Base-by-base conservation (phyloP, 2,888 invertebrate genomes). In the Oxyteleia sp. region DNA sequence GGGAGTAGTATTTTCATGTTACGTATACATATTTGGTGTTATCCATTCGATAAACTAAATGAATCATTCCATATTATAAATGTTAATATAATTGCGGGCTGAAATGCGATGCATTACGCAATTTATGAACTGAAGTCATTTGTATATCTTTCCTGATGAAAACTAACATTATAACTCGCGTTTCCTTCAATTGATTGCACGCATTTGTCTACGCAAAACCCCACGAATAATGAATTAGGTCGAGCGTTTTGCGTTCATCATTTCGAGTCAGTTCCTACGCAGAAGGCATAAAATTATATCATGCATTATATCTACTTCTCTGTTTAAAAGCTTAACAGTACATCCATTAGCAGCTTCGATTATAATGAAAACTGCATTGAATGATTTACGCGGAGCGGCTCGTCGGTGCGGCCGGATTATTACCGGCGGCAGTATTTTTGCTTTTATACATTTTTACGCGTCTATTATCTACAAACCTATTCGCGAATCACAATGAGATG, bases 311-410 rank as follows among this genome's bases (percentile, higher is more conserved):
- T 53, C 53, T 47, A 55, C 29, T 53, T 53, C 18, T 43, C 29
- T 29, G 57, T 57, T 69, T 32, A 35, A 55, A 20, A 51, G 26
- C 71, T 47, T 47, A 47, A 47, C 47, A 47, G 47, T 47, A 47
- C 18, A 66, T 63, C 76, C 76, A 78, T 74, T 84, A 69, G 72
- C 74, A 51, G 72, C 66, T 71, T 68, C 69, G 43, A 68, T 72
- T 47, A 35, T 49, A 69, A 64, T 68, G 38, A 74, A 84, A 85
- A 79, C 82, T 57, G 59, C 55, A 72, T 66, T 79, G 76, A 84
- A 82, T 86, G 84, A 83, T 86, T 86, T 85, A 86, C 84, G 79
- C 57, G 59, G 16, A 13, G 18, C 51, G 38, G 47, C 41, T 15
- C 55, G 20, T 16, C 55, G 49, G 35, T 18, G 13, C 64, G 18